Conservation (phyloP, 2,113 vertebrate species). For the Morphnarchus princeps region DNA sequence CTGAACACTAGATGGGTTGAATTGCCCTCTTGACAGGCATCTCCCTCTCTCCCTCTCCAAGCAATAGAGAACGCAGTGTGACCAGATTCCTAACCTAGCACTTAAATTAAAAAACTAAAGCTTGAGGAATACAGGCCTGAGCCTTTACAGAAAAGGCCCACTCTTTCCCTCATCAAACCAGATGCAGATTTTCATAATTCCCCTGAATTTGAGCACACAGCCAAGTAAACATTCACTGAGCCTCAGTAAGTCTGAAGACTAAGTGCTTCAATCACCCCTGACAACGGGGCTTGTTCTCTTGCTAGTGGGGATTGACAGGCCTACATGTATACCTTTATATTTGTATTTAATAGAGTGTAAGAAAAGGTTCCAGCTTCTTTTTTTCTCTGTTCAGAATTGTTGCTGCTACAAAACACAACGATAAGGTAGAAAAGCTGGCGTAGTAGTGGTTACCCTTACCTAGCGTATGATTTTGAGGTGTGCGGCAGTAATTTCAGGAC, state of each 20-base stretch:
- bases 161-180: background rate
- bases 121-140: background rate
- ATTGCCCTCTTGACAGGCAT: background rate
- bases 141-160: background rate
- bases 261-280: background rate
- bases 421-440: background rate
- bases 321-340: background rate
- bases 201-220: background rate
- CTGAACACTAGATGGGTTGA: background rate
- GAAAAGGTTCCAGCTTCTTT: background rate
- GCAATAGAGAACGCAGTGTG: background rate
- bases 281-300: background rate
- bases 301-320: background rate
- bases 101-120: background rate
- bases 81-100: background rate
- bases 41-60: background rate
- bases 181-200: background rate
- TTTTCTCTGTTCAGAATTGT: background rate
- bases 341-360: background rate
- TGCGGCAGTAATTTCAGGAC: background rate
- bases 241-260: background rate
- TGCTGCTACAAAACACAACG: background rate
- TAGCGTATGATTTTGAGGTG: accelerated
- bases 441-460: background rate
- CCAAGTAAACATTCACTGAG: background rate